Base-by-base conservation (phyloP, 2,113 vertebrate genomes). In the Charina bottae region DNA sequence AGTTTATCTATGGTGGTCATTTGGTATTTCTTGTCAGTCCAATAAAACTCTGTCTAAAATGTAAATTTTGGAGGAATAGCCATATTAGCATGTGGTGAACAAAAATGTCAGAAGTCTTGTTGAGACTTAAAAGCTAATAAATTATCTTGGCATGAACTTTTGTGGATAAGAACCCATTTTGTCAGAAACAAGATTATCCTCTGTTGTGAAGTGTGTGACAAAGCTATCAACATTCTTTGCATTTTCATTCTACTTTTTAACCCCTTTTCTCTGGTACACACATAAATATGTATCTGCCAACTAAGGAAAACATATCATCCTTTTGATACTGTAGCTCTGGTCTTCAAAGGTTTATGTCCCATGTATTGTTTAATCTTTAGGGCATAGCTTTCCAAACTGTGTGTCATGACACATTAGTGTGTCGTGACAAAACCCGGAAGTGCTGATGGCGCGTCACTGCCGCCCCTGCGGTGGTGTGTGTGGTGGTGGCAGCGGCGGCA, bases 21-120 rank as follows among this genome's bases (percentile, higher is more conserved):
- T 91, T 23, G 12, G 1, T 83, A 88, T 93, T 78, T 7, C 60
- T 56, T 90, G 10, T 93, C 60, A 9, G 84, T 89, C 53, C 88
- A 95, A 88, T 92, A 28, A 87, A 62, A 89, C 26, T 72, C 24
- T 88, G 33, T 10, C 55, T 62, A 54, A 23, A 84, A 83, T 53
- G 19, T 62, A 68, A 8, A 12, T 83, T 88, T 23, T 37, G 12
- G 21, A 53, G 12, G 72, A 59, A 19, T 60, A 37, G 28, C 28
- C 55, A 42, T 85, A 11, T 28, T 84, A 60, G 37, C 54, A 23
- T 28, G 15, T 49, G 72, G 54, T 13, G 33, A 60, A 15, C 28
- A 88, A 83, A 83, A 88, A 58, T 88, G 26, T 24, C 85, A 49
- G 26, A 33, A 92, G 54, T 28, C 56, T 21, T 83, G 42, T 28